These are phyloP conservation scores for Virgularia gustaviana DNA, from an alignment of 92 coral and sea anemone genomes.

Conservation along the genomic window DNA sequence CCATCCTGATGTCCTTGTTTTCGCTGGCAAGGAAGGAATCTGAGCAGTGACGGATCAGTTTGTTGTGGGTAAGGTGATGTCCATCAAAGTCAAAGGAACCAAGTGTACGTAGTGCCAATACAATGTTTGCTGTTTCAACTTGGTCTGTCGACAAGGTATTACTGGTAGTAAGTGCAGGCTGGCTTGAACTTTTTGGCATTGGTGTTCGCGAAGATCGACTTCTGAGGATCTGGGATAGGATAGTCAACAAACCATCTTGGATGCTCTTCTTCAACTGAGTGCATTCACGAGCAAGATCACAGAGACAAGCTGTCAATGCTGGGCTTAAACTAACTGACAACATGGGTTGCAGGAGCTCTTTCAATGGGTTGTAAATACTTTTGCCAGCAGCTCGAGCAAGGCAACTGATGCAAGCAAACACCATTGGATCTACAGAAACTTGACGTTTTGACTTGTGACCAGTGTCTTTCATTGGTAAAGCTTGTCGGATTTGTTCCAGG, in stretches of 20 bases:
- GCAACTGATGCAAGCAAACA: conserved; percentile 96
- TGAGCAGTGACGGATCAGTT: conserved; percentile 91
- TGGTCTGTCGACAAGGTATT: conserved; percentile 49
- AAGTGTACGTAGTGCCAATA: conserved; percentile 81
- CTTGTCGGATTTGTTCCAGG: conserved; percentile 77
- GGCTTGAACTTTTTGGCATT: conserved; percentile 67
- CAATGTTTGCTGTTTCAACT: conserved; percentile 75
- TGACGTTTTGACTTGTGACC: conserved; percentile 77
- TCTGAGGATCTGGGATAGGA: conserved; percentile 85
- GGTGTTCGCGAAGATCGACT: conserved; percentile 87
- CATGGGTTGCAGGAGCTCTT: conserved; percentile 91
- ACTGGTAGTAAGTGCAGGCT: conserved; percentile 79
- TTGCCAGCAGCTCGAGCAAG: conserved; percentile 98
- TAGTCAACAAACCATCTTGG: conserved; percentile 92
- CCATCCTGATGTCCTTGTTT: conserved; percentile 95
- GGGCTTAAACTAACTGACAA: conserved; percentile 94
- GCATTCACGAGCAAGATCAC: conserved; percentile 86
- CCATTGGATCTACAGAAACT: conserved; percentile 97
- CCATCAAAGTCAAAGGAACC: conserved; percentile 99
- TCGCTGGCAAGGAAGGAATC: conserved; percentile 97
- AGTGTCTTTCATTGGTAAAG: conserved; percentile 87
- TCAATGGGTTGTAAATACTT: conserved; percentile 84
- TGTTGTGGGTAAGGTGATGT: conserved; percentile 73
- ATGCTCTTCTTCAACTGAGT: conserved; percentile 92
- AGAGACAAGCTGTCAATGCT: conserved; percentile 95